A percentile compares a stretch with the other conserved stretches of the same genome.
Evolutionary conservation across 92 coral and sea anemone genomes (phyloP).

Genomic region (Scolanthus callimorphus): DNA sequence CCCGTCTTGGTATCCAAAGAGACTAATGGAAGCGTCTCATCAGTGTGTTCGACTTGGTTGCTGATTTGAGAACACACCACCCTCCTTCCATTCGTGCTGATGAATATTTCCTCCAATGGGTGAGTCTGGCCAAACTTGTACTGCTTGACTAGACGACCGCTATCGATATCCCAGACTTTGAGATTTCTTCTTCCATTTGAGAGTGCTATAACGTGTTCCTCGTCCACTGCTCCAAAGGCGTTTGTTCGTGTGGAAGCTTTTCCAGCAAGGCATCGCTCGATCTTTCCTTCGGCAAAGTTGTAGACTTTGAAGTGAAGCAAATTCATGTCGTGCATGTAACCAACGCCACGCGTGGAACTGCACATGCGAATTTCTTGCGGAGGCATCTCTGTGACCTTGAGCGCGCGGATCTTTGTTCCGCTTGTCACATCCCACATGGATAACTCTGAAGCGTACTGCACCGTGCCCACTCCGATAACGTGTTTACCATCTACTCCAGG

Average conservation of each 20-base stretch:
- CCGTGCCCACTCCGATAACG: constrained; percentile 58
- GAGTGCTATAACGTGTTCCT: constrained; percentile 55
- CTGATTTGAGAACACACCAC: constrained; percentile 71
- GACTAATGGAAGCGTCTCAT: constrained; percentile 52
- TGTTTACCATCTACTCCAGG: constrained; percentile 71
- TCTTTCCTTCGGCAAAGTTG: constrained; percentile 57
- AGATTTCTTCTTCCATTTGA: constrained; percentile 90
- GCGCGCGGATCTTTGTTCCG: constrained; percentile 48
- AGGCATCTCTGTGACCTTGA: constrained; percentile 33
- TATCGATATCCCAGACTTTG: constrained; percentile 80
- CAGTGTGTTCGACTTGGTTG: constrained; percentile 35
- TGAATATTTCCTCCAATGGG: constrained; percentile 82
- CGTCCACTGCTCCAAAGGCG: constrained; percentile 66
- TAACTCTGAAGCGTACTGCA: constrained; percentile 46
- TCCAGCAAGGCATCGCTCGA: constrained; percentile 68
- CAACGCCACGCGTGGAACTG: constrained; percentile 68
- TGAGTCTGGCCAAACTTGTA: constrained; percentile 78
- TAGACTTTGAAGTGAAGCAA: constrained; percentile 63
- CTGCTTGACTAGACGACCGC: constrained; percentile 61
- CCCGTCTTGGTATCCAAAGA: constrained; percentile 39
- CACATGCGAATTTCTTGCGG: constrained; percentile 75
- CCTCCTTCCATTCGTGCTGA: constrained; percentile 59
- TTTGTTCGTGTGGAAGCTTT: constrained; percentile 85
- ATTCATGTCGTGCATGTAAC: constrained; percentile 74
- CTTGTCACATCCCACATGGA: constrained; percentile 68